A percentile compares a stretch with the other conserved stretches of the same genome.
phyloP scores from a whole-genome alignment of 2,113 vertebrate species.

The Neolamprologus caudopunctatus region DNA sequence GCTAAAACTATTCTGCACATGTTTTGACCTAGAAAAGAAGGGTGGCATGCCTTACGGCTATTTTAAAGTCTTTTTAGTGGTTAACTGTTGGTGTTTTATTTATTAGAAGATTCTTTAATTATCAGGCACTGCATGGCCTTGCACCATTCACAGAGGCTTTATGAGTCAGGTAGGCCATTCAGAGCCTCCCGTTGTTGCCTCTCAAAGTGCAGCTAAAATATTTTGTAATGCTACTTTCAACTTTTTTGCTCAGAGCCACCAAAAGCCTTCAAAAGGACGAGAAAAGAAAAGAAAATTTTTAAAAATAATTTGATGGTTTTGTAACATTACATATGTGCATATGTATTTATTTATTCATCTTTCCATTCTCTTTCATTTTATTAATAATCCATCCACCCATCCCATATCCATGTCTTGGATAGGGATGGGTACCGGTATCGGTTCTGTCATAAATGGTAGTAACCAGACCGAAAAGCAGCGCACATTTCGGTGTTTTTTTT shows the following conservation, averaged over 20 bases:
- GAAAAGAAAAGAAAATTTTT: neutral
- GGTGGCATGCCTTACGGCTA: accelerated
- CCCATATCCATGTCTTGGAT: neutral
- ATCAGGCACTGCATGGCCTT: neutral
- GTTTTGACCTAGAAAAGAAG: neutral
- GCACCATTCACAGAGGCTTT: neutral
- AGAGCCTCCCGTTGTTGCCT: neutral
- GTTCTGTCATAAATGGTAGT: accelerated
- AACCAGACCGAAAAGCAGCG: neutral
- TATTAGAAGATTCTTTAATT: neutral
- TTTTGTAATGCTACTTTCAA: neutral
- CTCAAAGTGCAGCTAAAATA: neutral
- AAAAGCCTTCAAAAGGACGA: neutral
- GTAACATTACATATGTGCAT: neutral
- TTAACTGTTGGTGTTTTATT: neutral
- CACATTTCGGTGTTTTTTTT: neutral
- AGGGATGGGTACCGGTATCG: accelerated
- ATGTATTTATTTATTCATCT: neutral
- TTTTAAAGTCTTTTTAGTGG: neutral
- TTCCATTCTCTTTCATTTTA: neutral
- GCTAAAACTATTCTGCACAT: neutral
- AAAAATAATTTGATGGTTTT: neutral
- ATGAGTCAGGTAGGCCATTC: neutral
- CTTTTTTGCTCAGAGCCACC: neutral
- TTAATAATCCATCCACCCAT: neutral